phyloP scores from a whole-genome alignment of 2,888 invertebrate genomes.

The Rhagium mordax region DNA sequence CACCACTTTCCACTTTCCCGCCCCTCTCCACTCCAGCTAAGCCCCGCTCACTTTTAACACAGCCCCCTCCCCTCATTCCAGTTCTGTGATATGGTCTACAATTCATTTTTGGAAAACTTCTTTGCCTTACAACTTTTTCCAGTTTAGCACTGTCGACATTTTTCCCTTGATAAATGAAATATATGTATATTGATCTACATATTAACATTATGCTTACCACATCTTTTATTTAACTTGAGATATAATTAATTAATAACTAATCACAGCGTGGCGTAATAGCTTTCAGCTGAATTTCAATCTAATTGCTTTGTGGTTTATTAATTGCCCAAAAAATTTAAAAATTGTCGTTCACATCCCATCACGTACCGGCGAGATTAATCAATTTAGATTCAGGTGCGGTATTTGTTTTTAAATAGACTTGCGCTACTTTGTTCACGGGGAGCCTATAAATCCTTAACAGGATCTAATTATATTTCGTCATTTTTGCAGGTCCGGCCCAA shows the following conservation, averaged over 20 bases:
- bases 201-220: too few species aligned
- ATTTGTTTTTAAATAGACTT: not conserved
- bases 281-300: not conserved
- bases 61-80: too few species aligned
- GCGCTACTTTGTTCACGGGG: not conserved
- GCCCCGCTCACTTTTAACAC: too few species aligned
- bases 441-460: conserved; percentile 8
- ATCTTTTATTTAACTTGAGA: not conserved
- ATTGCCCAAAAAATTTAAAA: not conserved
- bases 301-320: not conserved
- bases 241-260: not conserved
- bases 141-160: too few species aligned
- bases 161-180: too few species aligned
- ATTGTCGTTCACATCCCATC: not conserved
- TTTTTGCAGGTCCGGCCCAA: not conserved
- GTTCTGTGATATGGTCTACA: too few species aligned
- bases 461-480: conserved; percentile 1
- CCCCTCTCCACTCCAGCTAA: too few species aligned
- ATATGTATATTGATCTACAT: too few species aligned
- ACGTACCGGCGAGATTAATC: conserved; percentile 12
- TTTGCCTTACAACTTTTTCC: too few species aligned
- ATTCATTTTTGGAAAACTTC: too few species aligned
- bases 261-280: not conserved
- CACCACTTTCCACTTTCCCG: too few species aligned
- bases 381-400: conserved; percentile 21